Percentiles rank a stretch among this genome's conserved stretches.
Evolutionary conservation across 2,888 invertebrate genomes (phyloP).

Genomic region (Bimastos eiseni): DNA sequence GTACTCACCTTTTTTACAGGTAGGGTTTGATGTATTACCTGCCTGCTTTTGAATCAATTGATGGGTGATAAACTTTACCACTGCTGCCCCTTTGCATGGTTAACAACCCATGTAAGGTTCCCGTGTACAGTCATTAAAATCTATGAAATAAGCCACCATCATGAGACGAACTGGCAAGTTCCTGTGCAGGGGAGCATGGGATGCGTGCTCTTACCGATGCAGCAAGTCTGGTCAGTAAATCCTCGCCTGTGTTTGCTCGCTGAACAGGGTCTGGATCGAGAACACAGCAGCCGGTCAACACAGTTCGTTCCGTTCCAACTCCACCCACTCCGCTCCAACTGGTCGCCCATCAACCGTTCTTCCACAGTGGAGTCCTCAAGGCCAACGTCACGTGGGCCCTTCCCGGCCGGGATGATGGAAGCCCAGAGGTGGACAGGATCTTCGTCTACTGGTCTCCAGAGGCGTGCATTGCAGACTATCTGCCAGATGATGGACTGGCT

Average conservation of each 20-base stretch:
- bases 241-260: not conserved
- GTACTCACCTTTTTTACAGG: no score
- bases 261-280: not conserved
- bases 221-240: not conserved
- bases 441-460: conserved; percentile 48
- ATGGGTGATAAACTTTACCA: no score
- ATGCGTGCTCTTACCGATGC: no score
- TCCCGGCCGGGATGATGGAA: not conserved
- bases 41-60: no score
- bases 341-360: conserved; percentile 42
- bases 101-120: no score
- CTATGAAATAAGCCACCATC: no score
- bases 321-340: conserved; percentile 40
- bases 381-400: conserved; percentile 44
- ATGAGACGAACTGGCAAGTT: no score
- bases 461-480: conserved; percentile 45
- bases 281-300: not conserved
- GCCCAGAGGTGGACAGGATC: conserved; percentile 41
- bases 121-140: no score
- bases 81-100: no score
- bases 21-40: no score
- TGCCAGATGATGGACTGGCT: conserved; percentile 42
- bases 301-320: conserved; percentile 35
- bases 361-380: conserved; percentile 46
- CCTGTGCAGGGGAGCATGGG: no score